Conservation (phyloP, 2,797 vertebrate species). For the Gymnoscopelus braueri region DNA sequence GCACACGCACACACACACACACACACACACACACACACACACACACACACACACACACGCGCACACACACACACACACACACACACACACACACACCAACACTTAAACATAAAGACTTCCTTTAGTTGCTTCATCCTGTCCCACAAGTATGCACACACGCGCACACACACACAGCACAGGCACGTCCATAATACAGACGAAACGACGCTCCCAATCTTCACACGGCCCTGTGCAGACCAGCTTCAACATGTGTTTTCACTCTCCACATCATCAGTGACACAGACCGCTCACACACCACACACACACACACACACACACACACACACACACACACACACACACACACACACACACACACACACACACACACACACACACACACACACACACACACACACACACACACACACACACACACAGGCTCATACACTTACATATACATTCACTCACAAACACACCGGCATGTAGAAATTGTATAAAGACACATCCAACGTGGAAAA, state of each 20-base stretch:
- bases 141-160: slow-evolving; percentile 14
- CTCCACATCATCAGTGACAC: slow-evolving; percentile 12
- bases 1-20: slow-evolving; percentile 23
- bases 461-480: background rate
- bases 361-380: background rate
- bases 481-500: background rate
- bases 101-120: slow-evolving; percentile 23
- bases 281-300: slow-evolving; percentile 27
- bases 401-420: no score
- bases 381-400: background rate
- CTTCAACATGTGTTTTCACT: slow-evolving; percentile 69
- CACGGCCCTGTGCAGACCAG: slow-evolving; percentile 47
- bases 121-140: slow-evolving; percentile 44
- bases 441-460: no score
- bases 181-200: background rate
- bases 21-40: slow-evolving; percentile 33
- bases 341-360: slow-evolving; percentile 6
- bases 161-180: background rate
- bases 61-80: background rate
- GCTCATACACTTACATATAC: no score
- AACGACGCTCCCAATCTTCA: slow-evolving; percentile 59
- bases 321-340: slow-evolving; percentile 2
- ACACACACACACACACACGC: slow-evolving; percentile 10
- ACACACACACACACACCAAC: background rate
- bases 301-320: slow-evolving; percentile 21